A percentile compares a stretch with the other conserved stretches of the same genome.
These are phyloP conservation scores for Ranitomeya imitator DNA, from an alignment of 2,113 vertebrate species.

Conservation along the genomic window DNA sequence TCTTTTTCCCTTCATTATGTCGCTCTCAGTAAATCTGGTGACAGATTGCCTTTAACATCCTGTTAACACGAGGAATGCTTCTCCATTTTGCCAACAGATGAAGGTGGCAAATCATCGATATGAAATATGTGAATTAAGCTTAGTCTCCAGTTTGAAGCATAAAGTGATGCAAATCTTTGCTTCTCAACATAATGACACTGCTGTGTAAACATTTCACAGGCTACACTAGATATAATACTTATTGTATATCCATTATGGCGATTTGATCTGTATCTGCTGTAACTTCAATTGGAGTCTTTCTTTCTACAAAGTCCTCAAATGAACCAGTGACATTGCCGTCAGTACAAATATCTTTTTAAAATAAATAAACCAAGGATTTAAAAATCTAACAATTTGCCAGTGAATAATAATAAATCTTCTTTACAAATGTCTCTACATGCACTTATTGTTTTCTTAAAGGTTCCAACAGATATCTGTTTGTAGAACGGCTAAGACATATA, in stretches of 20 bases:
- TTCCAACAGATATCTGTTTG: constrained; percentile 23
- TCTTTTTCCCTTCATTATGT: no score
- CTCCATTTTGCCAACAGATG: not conserved
- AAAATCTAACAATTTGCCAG: constrained; percentile 27
- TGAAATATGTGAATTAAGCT: not conserved
- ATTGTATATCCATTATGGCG: not conserved
- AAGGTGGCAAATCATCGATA: not conserved
- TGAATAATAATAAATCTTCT: constrained; percentile 27
- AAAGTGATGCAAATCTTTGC: not conserved
- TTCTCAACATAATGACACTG: not conserved
- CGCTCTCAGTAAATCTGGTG: no score
- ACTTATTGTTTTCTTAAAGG: constrained; percentile 45
- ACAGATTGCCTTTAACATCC: no score
- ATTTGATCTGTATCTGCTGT: constrained; percentile 21
- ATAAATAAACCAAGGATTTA: constrained; percentile 29
- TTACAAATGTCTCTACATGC: constrained; percentile 31
- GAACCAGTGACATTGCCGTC: constrained; percentile 13
- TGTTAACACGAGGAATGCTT: not conserved
- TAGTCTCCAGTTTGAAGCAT: not conserved
- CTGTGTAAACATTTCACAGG: not conserved
- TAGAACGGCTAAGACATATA: constrained; percentile 32
- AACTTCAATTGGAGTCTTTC: not conserved
- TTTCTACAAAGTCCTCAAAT: constrained; percentile 14
- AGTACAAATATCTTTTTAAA: constrained; percentile 14
- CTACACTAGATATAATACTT: not conserved